Evolutionary conservation across 2,797 vertebrate species (phyloP).

Genomic region (Dromococcyx pavoninus): DNA sequence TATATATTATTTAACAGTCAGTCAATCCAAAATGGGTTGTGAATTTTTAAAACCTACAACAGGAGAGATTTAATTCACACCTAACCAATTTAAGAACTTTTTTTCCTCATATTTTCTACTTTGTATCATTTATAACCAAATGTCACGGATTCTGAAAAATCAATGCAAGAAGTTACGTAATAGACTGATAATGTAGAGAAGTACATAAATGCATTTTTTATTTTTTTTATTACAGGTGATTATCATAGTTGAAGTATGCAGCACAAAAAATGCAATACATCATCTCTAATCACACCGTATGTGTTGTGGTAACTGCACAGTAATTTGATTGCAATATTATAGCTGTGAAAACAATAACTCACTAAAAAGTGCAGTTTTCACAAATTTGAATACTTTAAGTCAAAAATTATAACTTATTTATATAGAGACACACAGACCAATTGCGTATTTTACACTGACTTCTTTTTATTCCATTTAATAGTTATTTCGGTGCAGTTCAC

Average conservation of each 20-base stretch:
- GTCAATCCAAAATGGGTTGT: slow-evolving; percentile 10
- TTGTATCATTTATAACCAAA: not conserved
- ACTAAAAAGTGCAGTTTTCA: not conserved
- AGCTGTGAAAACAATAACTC: not conserved
- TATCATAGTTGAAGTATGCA: slow-evolving; percentile 42
- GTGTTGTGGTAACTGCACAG: not conserved
- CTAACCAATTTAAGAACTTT: not conserved
- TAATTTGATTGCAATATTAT: rapidly evolving
- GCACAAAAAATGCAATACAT: slow-evolving; percentile 15
- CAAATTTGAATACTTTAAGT: not conserved
- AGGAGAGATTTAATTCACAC: not conserved
- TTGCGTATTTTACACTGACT: not conserved
- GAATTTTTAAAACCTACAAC: slow-evolving; percentile 33
- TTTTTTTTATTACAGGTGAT: slow-evolving; percentile 39
- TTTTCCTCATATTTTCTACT: not conserved
- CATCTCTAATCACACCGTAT: not conserved
- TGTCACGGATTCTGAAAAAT: not conserved
- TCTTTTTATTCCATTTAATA: not conserved
- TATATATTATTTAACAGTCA: slow-evolving; percentile 34
- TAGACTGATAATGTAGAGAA: not conserved
- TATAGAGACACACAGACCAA: not conserved
- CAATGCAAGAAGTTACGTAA: slow-evolving; percentile 35
- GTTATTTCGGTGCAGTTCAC: not conserved
- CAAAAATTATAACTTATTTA: not conserved
- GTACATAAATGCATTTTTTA: not conserved